Percentiles rank a stretch among this genome's conserved stretches.
Evolutionary conservation across 2,113 vertebrate genomes (phyloP).

Genomic region (Tupaia chinensis): DNA sequence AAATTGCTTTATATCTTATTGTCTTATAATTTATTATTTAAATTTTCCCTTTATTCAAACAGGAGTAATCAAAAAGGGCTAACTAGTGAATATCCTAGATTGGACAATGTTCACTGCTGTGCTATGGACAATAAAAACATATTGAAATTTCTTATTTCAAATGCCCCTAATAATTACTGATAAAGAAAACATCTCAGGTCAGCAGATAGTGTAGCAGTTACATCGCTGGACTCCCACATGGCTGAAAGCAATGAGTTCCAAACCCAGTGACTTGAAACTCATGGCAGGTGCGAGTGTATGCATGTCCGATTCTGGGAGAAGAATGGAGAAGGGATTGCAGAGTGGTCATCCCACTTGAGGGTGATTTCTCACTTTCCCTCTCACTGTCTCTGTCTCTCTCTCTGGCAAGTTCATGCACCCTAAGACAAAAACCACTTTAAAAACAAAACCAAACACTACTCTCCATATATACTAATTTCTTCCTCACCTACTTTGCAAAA

Average conservation of each 20-base stretch:
- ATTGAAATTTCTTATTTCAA: constrained; percentile 5
- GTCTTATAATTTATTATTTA: background rate
- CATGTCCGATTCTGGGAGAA: no score
- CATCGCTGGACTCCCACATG: no score
- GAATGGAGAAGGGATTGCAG: no score
- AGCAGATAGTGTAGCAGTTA: no score
- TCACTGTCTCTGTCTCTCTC: no score
- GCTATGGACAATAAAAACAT: background rate
- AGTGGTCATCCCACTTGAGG: no score
- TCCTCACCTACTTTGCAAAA: constrained; percentile 17
- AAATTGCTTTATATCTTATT: background rate
- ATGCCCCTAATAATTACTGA: background rate
- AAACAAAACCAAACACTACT: background rate
- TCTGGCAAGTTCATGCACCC: no score
- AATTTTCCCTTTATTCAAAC: constrained; percentile 5
- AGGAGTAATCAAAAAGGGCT: background rate
- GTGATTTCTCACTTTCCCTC: no score
- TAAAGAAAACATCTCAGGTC: background rate
- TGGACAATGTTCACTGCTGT: background rate
- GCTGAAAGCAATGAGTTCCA: no score
- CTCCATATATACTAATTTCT: background rate
- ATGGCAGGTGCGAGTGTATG: no score
- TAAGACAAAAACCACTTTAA: no score
- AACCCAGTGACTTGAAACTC: no score
- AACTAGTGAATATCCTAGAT: background rate